Evolutionary conservation across 1,140 invertebrate genomes (phyloP), one percentile per base, ranked within the genome.

Genomic region (Whitmania pigra): DNA sequence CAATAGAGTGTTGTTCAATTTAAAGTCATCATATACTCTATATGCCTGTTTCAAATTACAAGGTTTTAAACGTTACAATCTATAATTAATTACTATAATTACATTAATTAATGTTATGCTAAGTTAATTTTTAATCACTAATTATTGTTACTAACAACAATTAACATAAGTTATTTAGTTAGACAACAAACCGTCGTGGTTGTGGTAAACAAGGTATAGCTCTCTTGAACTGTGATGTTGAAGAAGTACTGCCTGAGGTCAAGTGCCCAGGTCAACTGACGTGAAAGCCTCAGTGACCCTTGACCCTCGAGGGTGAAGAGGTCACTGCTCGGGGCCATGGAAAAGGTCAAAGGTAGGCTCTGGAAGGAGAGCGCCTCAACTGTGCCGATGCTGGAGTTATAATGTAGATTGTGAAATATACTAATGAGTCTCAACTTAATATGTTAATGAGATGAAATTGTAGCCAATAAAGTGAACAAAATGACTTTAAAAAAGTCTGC

Each of bases 281-380:
- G 49, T 11, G 7, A 53, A 25, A 73, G 68, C 17, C 43, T 73
- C 20, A 49, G 15, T 11, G 43, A 49, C 43, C 43, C 43, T 13
- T 49, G 43, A 15, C 43, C 43, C 0, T n/a, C 17, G 4, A 71
- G 57, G n/a, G 31, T 55, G n/a, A 40, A 17, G 27, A 27, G 36
- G 60, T 72, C 69, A 69, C 31, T 53, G 22, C 25, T 31, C 5
- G 54, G 11, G 22, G 20, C 27, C 7, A 71, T 31, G 25, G 73
- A 73, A 60, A 71, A 66, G 11, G 43, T 53, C 22, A 73, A 31
- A 0, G 69, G 43, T 22, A 71, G 36, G 36, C 53, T 69, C 60
- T 73, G 73, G 69, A 73, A 73, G n/a, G 73, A 73, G 20, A 63
- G 43, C 17, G 73, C 69, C 43, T 72, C n/a, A 1, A 73, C 54